Evolutionary conservation across 2,113 vertebrate genomes (phyloP).

Genomic region (Corynorhinus townsendii): DNA sequence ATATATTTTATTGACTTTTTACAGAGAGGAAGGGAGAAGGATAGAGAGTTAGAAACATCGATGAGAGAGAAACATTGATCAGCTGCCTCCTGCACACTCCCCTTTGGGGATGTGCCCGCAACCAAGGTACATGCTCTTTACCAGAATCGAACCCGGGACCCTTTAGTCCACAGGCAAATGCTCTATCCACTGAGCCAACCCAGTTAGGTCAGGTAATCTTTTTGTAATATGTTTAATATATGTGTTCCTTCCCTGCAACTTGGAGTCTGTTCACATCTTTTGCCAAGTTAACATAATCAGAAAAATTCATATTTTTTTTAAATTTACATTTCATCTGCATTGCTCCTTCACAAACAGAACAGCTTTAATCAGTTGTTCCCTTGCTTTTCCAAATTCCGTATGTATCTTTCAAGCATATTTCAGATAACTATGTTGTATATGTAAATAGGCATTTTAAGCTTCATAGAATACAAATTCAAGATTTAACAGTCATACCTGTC

Average conservation of each 20-base stretch:
- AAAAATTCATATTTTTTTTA: slow-evolving; percentile 23
- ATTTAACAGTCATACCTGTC: background rate
- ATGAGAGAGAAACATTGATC: too few relatives aligned
- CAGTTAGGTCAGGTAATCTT: background rate
- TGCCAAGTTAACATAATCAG: background rate
- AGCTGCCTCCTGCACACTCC: too few relatives aligned
- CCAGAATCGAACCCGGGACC: too few relatives aligned
- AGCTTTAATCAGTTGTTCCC: background rate
- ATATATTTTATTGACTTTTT: too few relatives aligned
- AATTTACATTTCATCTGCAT: background rate
- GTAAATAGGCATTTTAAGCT: background rate
- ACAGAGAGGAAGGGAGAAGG: too few relatives aligned
- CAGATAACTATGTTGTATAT: background rate
- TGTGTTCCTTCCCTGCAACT: background rate
- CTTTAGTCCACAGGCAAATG: too few relatives aligned
- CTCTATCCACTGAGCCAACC: too few relatives aligned
- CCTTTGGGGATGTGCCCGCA: too few relatives aligned
- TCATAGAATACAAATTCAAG: background rate
- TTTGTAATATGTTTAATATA: background rate
- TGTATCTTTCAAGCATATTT: background rate
- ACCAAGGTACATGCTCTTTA: too few relatives aligned
- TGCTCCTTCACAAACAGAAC: background rate
- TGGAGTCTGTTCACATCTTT: background rate
- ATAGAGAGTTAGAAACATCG: too few relatives aligned
- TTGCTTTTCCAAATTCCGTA: background rate